Evolutionary conservation across 92 coral and sea anemone genomes (phyloP).

Genomic region (Chrysogorgia sp.): DNA sequence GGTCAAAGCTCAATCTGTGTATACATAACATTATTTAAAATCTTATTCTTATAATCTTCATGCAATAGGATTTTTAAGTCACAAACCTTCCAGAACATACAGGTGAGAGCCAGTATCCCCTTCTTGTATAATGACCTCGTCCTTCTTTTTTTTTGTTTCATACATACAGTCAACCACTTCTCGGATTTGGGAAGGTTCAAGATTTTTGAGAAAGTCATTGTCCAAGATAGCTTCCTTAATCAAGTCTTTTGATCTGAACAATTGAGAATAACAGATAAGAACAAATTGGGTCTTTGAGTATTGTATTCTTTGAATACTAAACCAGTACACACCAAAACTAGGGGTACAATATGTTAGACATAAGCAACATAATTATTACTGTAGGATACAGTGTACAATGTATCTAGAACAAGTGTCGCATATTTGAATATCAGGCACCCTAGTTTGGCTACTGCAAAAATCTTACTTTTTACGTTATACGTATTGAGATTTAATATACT

Average conservation of each 20-base stretch:
- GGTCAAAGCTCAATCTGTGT: too few species aligned
- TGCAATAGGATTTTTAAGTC: background rate
- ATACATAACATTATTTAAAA: too few species aligned
- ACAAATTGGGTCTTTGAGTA: too few species aligned
- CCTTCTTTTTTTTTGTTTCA: slow-evolving; percentile 82
- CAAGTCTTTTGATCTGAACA: slow-evolving; percentile 84
- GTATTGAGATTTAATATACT: too few species aligned
- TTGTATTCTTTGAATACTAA: too few species aligned
- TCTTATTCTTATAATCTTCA: background rate
- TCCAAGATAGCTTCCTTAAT: slow-evolving; percentile 96
- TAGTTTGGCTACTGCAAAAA: too few species aligned
- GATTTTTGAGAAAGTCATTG: slow-evolving; percentile 92
- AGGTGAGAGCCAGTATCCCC: slow-evolving; percentile 97
- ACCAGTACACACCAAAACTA: too few species aligned
- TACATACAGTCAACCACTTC: slow-evolving; percentile 97
- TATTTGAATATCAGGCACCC: too few species aligned
- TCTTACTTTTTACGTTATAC: too few species aligned
- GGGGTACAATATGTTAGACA: too few species aligned
- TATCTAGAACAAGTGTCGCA: background rate
- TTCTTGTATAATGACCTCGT: slow-evolving; percentile 84
- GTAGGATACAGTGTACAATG: background rate
- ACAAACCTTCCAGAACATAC: slow-evolving; percentile 90
- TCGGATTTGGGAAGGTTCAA: slow-evolving; percentile 89
- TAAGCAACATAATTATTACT: background rate
- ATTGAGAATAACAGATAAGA: background rate